Evolutionary conservation across 2,797 vertebrate species (phyloP).

Genomic region (Schizopygopsis malacanthus): DNA sequence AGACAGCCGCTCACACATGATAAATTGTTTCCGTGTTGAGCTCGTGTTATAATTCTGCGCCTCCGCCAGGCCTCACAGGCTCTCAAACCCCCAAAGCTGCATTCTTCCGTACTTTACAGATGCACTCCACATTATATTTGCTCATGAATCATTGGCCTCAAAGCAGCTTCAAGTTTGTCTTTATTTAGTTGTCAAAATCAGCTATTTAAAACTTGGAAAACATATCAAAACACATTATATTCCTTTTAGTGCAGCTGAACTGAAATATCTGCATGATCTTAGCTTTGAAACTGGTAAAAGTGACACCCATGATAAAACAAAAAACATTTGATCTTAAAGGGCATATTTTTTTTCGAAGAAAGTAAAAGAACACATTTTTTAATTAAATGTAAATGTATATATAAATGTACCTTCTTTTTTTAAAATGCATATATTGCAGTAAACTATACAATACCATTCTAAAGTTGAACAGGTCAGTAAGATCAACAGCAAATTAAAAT

Average conservation of each 20-base stretch:
- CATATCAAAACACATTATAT: neutral
- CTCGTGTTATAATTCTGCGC: constrained; percentile 73
- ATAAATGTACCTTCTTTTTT: neutral
- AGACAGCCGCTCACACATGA: constrained; percentile 83
- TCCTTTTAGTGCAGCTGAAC: neutral
- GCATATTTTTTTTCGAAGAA: neutral
- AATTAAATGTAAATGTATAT: neutral
- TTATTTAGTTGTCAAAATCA: constrained; percentile 17
- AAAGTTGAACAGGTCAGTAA: neutral
- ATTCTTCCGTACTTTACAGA: constrained; percentile 49
- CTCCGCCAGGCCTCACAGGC: constrained; percentile 76
- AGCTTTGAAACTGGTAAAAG: neutral
- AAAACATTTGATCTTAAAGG: neutral
- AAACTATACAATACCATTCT: neutral
- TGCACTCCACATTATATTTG: constrained; percentile 38
- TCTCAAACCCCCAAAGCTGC: constrained; percentile 47
- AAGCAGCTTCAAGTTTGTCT: neutral
- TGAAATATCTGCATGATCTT: neutral
- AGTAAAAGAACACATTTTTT: too few relatives aligned
- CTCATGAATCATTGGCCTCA: neutral
- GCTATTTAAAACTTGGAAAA: constrained; percentile 6
- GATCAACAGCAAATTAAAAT: neutral
- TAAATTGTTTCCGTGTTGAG: constrained; percentile 85
- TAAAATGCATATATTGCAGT: neutral
- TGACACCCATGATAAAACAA: neutral